phyloP scores from a whole-genome alignment of 2,797 vertebrate genomes.

The Hylomyscus alleni region DNA sequence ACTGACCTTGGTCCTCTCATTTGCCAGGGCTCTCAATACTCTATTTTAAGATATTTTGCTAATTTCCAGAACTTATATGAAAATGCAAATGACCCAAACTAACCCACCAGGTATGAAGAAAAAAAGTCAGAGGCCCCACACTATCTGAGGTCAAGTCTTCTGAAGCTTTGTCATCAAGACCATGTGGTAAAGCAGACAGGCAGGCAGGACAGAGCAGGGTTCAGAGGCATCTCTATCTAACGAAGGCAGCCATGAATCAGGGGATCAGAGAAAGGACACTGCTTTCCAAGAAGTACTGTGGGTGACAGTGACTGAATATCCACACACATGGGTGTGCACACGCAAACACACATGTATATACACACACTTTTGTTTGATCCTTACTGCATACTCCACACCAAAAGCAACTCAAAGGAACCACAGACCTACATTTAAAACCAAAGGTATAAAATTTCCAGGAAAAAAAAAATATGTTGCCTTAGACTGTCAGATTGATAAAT shows the following conservation, averaged over 20 bases:
- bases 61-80: background rate
- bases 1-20: background rate
- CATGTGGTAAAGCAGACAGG: background rate
- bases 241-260: background rate
- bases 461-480: background rate
- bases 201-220: background rate
- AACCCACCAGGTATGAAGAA: background rate
- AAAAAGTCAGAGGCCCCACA: background rate
- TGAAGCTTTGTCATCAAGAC: background rate
- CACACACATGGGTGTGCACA: background rate
- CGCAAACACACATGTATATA: rapidly evolving
- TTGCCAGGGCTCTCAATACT: background rate
- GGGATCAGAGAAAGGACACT: background rate
- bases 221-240: background rate
- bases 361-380: background rate
- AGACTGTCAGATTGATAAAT: background rate
- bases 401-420: background rate
- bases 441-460: background rate
- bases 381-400: background rate
- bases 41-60: background rate
- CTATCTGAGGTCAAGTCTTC: background rate
- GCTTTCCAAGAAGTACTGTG: background rate
- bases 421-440: background rate
- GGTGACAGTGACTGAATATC: no score
- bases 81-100: background rate